Evolutionary conservation across 2,797 vertebrate genomes (phyloP).

Genomic region (Telmatherina bonti): DNA sequence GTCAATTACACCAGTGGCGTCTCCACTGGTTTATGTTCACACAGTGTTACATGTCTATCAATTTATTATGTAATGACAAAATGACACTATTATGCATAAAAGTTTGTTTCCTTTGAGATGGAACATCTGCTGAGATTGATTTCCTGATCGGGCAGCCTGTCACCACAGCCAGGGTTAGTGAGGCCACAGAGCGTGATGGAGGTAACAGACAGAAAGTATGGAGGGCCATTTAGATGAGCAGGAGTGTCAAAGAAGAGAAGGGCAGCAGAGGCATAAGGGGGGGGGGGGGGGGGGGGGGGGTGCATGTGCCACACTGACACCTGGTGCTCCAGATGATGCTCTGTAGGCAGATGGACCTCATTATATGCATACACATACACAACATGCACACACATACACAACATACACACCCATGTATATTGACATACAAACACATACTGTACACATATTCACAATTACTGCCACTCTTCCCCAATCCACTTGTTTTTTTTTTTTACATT

Average conservation of each 20-base stretch:
- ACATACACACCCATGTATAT: conserved; percentile 39
- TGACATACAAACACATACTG: conserved; percentile 57
- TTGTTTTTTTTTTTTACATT: conserved; percentile 15
- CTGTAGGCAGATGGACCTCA: conserved; percentile 82
- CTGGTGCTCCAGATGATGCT: conserved; percentile 87
- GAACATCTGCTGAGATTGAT: conserved; percentile 71
- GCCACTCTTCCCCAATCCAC: conserved; percentile 31
- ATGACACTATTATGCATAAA: conserved; percentile 65
- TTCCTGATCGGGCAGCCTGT: conserved; percentile 57
- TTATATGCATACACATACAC: conserved; percentile 70
- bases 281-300: conserved; percentile 31
- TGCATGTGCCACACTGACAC: conserved; percentile 79
- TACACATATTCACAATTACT: conserved; percentile 55
- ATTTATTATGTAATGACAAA: conserved; percentile 66
- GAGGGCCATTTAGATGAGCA: conserved; percentile 70
- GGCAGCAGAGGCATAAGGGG: conserved; percentile 47
- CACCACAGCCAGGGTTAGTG: conserved; percentile 56
- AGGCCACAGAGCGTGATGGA: conserved; percentile 51
- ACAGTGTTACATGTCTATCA: conserved; percentile 46
- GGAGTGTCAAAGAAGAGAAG: conserved; percentile 63
- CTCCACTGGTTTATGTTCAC: conserved; percentile 42
- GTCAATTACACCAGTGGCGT: conserved; percentile 63
- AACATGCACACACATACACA: conserved; percentile 34
- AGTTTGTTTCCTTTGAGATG: conserved; percentile 68
- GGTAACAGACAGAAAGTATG: conserved; percentile 74